Conservation (phyloP, 2,797 vertebrate species). For the Enteromius mattozi region DNA sequence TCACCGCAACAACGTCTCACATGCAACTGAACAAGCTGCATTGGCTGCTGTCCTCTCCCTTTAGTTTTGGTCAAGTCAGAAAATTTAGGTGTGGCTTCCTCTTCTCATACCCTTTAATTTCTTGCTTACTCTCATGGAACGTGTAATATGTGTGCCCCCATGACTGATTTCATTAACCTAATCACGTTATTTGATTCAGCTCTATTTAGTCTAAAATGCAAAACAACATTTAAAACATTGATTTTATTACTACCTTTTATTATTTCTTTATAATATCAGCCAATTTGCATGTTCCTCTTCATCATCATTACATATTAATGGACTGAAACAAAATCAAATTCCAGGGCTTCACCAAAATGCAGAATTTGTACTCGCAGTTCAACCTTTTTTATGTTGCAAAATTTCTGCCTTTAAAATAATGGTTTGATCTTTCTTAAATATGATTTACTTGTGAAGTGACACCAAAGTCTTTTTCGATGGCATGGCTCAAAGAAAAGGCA, state of each 20-base stretch:
- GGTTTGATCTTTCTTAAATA: conserved; percentile 1
- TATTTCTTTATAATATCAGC: neutral
- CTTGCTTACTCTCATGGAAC: neutral
- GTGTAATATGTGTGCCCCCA: neutral
- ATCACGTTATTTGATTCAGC: conserved; percentile 1
- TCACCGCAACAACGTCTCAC: conserved; percentile 78
- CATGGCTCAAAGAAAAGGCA: neutral
- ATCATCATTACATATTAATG: conserved; percentile 3
- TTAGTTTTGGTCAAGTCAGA: conserved; percentile 58
- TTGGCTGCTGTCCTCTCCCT: conserved; percentile 56
- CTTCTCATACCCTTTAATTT: neutral
- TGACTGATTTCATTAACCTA: conserved; percentile 22
- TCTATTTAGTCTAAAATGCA: neutral
- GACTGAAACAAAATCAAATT: neutral
- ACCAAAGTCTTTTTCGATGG: neutral
- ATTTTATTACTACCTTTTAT: neutral
- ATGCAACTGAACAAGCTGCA: neutral
- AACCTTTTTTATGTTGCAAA: neutral
- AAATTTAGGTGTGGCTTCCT: neutral
- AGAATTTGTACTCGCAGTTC: neutral
- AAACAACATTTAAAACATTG: neutral
- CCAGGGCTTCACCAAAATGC: neutral
- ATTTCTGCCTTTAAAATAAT: neutral
- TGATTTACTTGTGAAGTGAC: neutral
- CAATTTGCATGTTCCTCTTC: neutral